Base-by-base conservation (phyloP, 2,113 vertebrate genomes). In the Gambusia holbrooki region DNA sequence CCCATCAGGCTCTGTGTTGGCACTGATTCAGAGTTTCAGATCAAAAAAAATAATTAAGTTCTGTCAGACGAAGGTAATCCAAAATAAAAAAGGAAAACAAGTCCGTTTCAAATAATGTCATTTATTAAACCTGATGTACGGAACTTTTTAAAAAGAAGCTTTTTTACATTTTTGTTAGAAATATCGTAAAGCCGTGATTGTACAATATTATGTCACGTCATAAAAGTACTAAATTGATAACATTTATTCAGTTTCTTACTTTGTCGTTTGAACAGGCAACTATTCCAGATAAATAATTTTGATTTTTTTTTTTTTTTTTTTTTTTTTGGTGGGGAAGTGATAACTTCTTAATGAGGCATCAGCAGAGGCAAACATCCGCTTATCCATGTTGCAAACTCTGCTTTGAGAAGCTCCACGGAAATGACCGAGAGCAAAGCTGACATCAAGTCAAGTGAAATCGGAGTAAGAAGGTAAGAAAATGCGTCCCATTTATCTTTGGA, bases 371-470 rank as follows among this genome's bases (percentile, higher is more conserved):
- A 81, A 80, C 65, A 79, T 69, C 66, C 65, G 69, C 66, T 75
- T 73, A 11, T 9, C 82, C 67, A 82, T 65, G 71, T 74, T 54
- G 27, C 28, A 45, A 37, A 76, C 84, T 40, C 73, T 42, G 28
- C 79, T 82, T 42, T 42, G n/a, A 71, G 74, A 67, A 48, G 32
- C 35, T 75, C 40, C 37, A 67, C 19, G 77, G 70, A 83, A 88
- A 80, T 72, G 81, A 79, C 84, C 78, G 81, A 87, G 70, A 84
- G 80, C 37, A 71, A 75, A 81, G 68, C 69, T 76, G 61, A 67
- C 51, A 42, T 42, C 40, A 71, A 84, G 86, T 86, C 81, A 82
- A 82, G 72, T 76, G 73, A 80, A 80, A 84, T 79, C 37, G 83
- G 62, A 73, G 79, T 28, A 73, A 68, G 45, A 61, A 11, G 12